Percentiles rank a stretch among this genome's conserved stretches.
These are phyloP conservation scores for Ryuthela nishihirai DNA, from an alignment of 2,888 invertebrate genomes.

Conservation along the genomic window DNA sequence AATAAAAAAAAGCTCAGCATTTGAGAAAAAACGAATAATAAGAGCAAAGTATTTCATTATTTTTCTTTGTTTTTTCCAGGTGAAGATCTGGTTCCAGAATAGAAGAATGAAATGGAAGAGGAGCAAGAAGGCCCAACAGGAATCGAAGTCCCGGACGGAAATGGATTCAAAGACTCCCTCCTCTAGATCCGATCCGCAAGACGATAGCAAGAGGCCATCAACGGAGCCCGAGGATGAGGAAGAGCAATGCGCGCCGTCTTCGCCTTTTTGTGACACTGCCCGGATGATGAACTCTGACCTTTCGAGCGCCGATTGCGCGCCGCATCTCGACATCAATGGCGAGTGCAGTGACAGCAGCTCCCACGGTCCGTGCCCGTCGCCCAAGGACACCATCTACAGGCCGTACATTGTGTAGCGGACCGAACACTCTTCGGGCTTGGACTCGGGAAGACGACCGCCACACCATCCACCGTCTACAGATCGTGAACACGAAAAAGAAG, in stretches of 20 bases:
- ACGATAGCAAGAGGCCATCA: constrained; percentile 5
- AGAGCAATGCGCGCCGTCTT: constrained; percentile 16
- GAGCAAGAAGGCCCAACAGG: constrained; percentile 85
- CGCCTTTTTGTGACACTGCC: constrained; percentile 15
- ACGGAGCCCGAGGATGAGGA: constrained; percentile 16
- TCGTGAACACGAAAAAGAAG: too few relatives aligned
- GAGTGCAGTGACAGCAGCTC: constrained; percentile 24
- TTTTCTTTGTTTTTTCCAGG: too few relatives aligned
- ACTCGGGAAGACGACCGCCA: too few relatives aligned
- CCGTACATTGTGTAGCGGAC: constrained; percentile 34
- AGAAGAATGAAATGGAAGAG: constrained; percentile 99
- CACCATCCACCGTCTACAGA: too few relatives aligned
- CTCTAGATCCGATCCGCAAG: constrained; percentile 1
- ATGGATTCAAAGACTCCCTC: constrained; percentile 6
- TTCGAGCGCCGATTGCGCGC: constrained; percentile 18
- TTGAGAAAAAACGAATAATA: too few relatives aligned
- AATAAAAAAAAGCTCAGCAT: too few relatives aligned
- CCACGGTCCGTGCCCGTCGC: constrained; percentile 27
- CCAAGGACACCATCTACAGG: constrained; percentile 34
- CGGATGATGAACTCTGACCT: too few relatives aligned
- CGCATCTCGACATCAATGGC: constrained; percentile 23
- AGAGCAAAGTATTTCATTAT: too few relatives aligned
- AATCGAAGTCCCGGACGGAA: constrained; percentile 31
- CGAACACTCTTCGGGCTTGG: too few relatives aligned
- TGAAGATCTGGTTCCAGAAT: constrained; percentile 93